Conservation (phyloP, 2,888 invertebrate species). For the Noctua fimbriata region DNA sequence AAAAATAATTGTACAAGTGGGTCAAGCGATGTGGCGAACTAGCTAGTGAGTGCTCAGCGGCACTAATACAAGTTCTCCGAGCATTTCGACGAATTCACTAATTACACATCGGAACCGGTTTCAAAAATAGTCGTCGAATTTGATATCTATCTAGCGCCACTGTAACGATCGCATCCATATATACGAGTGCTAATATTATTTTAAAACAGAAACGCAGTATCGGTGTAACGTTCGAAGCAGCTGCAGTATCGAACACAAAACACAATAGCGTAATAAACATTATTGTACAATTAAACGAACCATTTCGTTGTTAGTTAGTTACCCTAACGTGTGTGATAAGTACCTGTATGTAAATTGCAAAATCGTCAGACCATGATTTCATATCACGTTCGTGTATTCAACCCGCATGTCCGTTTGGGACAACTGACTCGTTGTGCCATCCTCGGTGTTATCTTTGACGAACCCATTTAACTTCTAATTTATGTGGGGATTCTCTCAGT, state of each 20-base stretch:
- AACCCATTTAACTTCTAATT: slow-evolving; percentile 13
- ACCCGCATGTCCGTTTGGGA: slow-evolving; percentile 21
- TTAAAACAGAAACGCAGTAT: slow-evolving; percentile 31
- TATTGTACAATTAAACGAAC: slow-evolving; percentile 46
- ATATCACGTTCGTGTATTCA: slow-evolving; percentile 29
- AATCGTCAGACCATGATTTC: slow-evolving; percentile 46
- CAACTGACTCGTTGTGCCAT: neutral
- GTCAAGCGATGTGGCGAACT: slow-evolving; percentile 51
- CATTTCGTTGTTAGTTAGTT: slow-evolving; percentile 34
- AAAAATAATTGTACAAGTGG: slow-evolving; percentile 63
- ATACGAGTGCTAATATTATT: slow-evolving; percentile 36
- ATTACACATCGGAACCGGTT: slow-evolving; percentile 47
- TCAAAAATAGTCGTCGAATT: slow-evolving; percentile 6
- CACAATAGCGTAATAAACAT: slow-evolving; percentile 56
- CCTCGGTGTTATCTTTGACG: slow-evolving; percentile 18
- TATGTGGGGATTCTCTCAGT: neutral
- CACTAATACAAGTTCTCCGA: slow-evolving; percentile 38
- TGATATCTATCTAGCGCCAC: slow-evolving; percentile 8
- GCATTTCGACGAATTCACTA: slow-evolving; percentile 34
- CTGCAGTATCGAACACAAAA: slow-evolving; percentile 22
- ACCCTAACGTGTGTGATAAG: slow-evolving; percentile 40
- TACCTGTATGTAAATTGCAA: slow-evolving; percentile 38
- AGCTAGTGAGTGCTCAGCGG: slow-evolving; percentile 17
- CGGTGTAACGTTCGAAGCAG: slow-evolving; percentile 18
- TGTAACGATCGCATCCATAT: slow-evolving; percentile 18